Percentiles rank a stretch among this genome's conserved stretches.
These are phyloP conservation scores for Hypomesus transpacificus DNA, from an alignment of 2,113 vertebrate genomes.

Conservation along the genomic window DNA sequence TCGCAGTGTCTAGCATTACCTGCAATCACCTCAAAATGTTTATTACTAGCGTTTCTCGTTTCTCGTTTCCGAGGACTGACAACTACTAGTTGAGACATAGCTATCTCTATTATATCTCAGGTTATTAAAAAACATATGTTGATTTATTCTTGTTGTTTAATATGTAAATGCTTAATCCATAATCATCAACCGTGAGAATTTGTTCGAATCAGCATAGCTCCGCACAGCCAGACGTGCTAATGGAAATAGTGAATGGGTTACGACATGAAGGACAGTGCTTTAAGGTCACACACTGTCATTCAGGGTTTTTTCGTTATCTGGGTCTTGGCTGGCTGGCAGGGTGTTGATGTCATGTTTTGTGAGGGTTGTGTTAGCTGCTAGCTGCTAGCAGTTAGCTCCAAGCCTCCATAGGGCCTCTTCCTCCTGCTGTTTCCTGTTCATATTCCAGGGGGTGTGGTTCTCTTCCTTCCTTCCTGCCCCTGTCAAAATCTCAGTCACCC, in stretches of 20 bases:
- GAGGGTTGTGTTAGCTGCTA: background rate
- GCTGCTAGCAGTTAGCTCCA: too few species aligned
- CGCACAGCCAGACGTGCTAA: background rate
- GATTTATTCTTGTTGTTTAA: too few species aligned
- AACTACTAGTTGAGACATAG: too few species aligned
- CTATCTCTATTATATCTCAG: too few species aligned
- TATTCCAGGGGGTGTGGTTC: conserved; percentile 63
- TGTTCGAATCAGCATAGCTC: background rate
- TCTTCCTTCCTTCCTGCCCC: conserved; percentile 55
- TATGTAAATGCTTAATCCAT: background rate
- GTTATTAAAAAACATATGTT: too few species aligned
- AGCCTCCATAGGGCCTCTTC: conserved; percentile 41
- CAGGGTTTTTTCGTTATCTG: background rate
- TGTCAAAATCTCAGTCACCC: conserved; percentile 51
- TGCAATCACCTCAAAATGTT: too few species aligned
- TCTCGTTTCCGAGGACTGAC: too few species aligned
- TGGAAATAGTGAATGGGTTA: background rate
- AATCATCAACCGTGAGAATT: too few species aligned
- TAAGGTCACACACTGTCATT: conserved; percentile 4
- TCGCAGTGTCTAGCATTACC: background rate
- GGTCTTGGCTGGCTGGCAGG: background rate
- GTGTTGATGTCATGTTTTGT: conserved; percentile 7
- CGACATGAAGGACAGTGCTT: background rate
- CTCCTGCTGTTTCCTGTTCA: conserved; percentile 64
- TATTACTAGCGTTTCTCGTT: too few species aligned